Evolutionary conservation across 2,797 vertebrate species (phyloP), one percentile per base, ranked within the genome.

Genomic region (Mormyrus proboscirostris): DNA sequence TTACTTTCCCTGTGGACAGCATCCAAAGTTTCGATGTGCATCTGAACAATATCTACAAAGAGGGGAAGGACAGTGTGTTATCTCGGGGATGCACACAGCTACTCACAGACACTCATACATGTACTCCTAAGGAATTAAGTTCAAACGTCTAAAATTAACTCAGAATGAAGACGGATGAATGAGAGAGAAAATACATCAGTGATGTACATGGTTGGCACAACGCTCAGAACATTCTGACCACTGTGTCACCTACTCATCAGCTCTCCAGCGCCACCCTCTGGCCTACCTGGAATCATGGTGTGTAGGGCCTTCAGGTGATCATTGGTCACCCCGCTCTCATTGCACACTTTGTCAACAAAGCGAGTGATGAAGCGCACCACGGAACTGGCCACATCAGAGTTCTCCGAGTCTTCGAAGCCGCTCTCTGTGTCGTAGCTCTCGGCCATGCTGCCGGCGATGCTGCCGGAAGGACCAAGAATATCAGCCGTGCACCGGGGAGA

Each of bases 331-430:
- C 98, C 98, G 0, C 98, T 99, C 95, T 99, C 99, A 0, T 98
- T 99, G 92, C 99, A 99, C 91, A 99, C 99, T 94, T 99, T 99
- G 94, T 99, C 99, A 53, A 99, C 98, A 0, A 99, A 99, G 91
- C 98, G 97, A 95, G 98, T 99, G 93, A 99, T 99, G 93, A 99
- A 99, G 84, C 98, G 96, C 73, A 99, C 97, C 90, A 99, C 98
- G 0, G 97, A 97, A 93, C 99, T 99, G 3, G 98, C 98, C 92
- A 99, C 98, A 0, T 99, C 99, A 0, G 98, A 99, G 88, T 95
- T 97, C 94, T 99, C 99, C 0, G 98, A 98, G 0, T 99, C 98
- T 92, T 99, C 98, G 0, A 99, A 99, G n/a, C 98, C 98, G 0
- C 99, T 99, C 90, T 99, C 99, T 0, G 98, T 99, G 95, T 99